phyloP scores from a whole-genome alignment of 1,140 invertebrate genomes.

The Bombus balteatus region DNA sequence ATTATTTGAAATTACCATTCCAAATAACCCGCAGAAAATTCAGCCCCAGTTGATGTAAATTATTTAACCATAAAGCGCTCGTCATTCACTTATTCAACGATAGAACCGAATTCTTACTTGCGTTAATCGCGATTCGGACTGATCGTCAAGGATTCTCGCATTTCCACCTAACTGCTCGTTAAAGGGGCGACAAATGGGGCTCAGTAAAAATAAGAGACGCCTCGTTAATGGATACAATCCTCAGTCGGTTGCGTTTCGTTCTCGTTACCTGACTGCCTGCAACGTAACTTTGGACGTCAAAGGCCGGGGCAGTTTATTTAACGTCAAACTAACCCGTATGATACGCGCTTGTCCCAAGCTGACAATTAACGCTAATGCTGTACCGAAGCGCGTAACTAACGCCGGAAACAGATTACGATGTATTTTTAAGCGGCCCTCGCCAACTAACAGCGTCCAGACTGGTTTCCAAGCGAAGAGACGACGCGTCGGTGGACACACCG shows the following conservation, averaged over 20 bases:
- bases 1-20: background rate
- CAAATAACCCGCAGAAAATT: no score
- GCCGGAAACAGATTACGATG: slow-evolving; percentile 37
- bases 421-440: slow-evolving; percentile 29
- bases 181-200: slow-evolving; percentile 8
- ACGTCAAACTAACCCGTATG: slow-evolving; percentile 37
- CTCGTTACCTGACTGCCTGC: slow-evolving; percentile 7
- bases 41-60: background rate
- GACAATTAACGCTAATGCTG: slow-evolving; percentile 33
- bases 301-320: slow-evolving; percentile 45
- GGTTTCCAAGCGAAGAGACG: background rate
- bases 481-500: background rate
- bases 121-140: background rate
- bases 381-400: slow-evolving; percentile 17
- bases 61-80: no score
- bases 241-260: background rate
- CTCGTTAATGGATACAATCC: slow-evolving; percentile 20
- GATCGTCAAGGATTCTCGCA: slow-evolving; percentile 18
- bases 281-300: slow-evolving; percentile 31
- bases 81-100: background rate
- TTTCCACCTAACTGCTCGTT: slow-evolving; percentile 9
- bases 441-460: background rate
- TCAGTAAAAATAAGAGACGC: slow-evolving; percentile 43
- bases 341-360: slow-evolving; percentile 10
- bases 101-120: background rate